These are phyloP conservation scores for Drosophila fulvimacula DNA, from an alignment of 2,888 invertebrate species.

Conservation along the genomic window DNA sequence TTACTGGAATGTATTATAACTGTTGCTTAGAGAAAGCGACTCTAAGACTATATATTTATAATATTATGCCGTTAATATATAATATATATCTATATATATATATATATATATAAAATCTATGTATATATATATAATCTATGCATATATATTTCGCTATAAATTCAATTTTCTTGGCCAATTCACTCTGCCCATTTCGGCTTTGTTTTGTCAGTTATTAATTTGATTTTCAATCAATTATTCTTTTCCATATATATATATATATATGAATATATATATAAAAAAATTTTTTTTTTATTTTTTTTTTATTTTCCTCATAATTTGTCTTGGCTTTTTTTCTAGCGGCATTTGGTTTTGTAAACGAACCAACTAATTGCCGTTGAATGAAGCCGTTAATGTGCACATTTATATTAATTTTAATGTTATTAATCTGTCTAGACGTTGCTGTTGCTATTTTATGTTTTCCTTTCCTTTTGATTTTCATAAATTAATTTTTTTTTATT, in stretches of 20 bases:
- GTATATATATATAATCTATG: too few relatives aligned
- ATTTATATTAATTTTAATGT: constrained; percentile 32
- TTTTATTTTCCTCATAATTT: constrained; percentile 16
- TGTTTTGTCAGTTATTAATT: not conserved
- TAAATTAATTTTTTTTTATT: constrained; percentile 29
- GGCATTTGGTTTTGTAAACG: constrained; percentile 39
- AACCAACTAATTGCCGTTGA: constrained; percentile 45
- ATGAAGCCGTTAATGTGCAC: constrained; percentile 38
- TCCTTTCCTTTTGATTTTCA: constrained; percentile 19
- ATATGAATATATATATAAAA: too few relatives aligned
- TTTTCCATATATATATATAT: not conserved
- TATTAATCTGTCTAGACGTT: constrained; percentile 30
- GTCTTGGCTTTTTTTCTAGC: constrained; percentile 11
- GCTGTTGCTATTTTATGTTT: not conserved
- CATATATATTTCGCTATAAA: too few relatives aligned
- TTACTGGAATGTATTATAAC: too few relatives aligned
- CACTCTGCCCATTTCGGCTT: not conserved
- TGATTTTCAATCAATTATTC: not conserved
- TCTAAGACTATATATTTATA: too few relatives aligned
- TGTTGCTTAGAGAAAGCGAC: too few relatives aligned
- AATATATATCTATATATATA: too few relatives aligned
- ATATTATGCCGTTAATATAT: too few relatives aligned
- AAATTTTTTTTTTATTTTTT: too few relatives aligned
- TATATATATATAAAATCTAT: too few relatives aligned
- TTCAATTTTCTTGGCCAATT: not conserved